Evolutionary conservation across 1,140 invertebrate species (phyloP), one percentile per base, ranked within the genome.

Genomic region (Antheraea mylitta): DNA sequence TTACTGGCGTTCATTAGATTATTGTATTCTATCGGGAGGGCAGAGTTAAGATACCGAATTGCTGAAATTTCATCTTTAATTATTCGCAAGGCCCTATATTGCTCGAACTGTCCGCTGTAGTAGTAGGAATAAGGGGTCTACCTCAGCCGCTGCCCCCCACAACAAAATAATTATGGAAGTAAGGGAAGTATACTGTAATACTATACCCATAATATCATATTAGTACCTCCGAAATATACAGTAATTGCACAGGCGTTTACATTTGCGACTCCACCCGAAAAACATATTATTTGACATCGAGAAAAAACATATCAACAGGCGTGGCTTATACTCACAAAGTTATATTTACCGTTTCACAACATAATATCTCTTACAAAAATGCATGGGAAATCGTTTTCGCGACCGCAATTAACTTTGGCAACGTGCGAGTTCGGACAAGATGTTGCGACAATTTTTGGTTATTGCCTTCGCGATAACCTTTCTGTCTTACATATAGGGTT

Each of bases 231-330:
- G 45, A 16, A 16, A 16, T 53, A 53, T 11, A 63, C 8, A n/a
- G 7, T 37, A 63, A 63, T 63, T 63, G 18, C 37, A 37, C 37
- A 37, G 61, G 61, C 61, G 61, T 63, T n/a, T 37, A 63, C 61
- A 13, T 37, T 22, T 36, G 6, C 10, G 22, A 63, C 61, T 37
- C 30, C 61, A 63, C 61, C 61, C 61, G 16, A 63, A 36, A 63
- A 37, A 63, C 45, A 1, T 53, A 53, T 53, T 16, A 53, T 53
- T 53, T 53, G 1, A 16, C 16, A 16, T 36, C 11, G 18, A 30
- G n/a, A 30, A 63, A 63, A 63, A 37, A 63, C 19, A 30, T 16
- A n/a, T 7, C 13, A 53, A 53, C 61, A 37, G 61, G 61, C 61
- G 61, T 30, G 37, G 61, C 37, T 37, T 63, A 8, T n/a, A 36